Base-by-base conservation (phyloP, 2,888 invertebrate genomes). In the Macaria liturata region DNA sequence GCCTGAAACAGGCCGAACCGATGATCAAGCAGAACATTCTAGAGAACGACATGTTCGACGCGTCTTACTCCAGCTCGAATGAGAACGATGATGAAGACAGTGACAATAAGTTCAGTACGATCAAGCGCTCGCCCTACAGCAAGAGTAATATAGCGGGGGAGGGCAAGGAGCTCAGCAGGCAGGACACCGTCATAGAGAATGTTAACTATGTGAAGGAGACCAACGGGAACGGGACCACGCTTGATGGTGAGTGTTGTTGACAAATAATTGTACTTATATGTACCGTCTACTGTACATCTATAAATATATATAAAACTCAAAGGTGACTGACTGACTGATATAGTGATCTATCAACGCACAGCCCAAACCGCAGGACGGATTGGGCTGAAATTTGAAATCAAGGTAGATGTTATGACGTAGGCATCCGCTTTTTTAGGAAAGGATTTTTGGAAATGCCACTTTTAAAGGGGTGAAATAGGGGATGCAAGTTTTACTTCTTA, bases 91-190 rank as follows among this genome's bases (percentile, higher is more conserved):
- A 94, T 47, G 93, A 94, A 40, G 95, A 95, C 54, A 94, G 94
- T 54, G 93, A 94, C 58, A 95, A 95, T 76, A 95, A 95, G 78
- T 95, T 94, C 77, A 95, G 95, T 46, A 95, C 95, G 20, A 95
- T 95, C 46, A 95, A 95, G 66, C 78, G 95, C 56, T 95, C 95
- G 44, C 95, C 95, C 46, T 94, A 94, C 61, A 94, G 93, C 60
- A 94, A 94, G 78, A 86, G 76, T 46, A 86, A 83, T 74, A 76
- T 83, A 0, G 80, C 83, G 0, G 84, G 77, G 4, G 83, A 84
- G 0, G 73, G 76, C 3, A 76, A 79, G 3, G 89, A 91, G 50
- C 54, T 92, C 54, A 86, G 84, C 49, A 71, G 92, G 37, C 92
- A 92, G 83, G 88, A 91, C 34, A 92, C 92, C 0, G 92, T 92